Percentiles rank a stretch among this genome's conserved stretches.
phyloP scores from a whole-genome alignment of 2,888 invertebrate species.

The Thalpophila matura region DNA sequence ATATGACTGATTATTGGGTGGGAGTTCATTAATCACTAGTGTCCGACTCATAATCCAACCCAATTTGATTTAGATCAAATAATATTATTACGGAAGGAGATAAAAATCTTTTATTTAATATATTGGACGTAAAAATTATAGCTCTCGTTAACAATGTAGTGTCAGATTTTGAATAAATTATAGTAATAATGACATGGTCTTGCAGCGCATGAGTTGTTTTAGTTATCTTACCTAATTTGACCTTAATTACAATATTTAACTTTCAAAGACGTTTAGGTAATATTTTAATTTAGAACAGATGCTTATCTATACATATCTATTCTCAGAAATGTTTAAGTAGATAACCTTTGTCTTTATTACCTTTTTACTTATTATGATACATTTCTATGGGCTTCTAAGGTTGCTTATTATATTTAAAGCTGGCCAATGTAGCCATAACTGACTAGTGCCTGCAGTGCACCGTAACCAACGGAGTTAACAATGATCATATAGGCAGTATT shows the following conservation, averaged over 20 bases:
- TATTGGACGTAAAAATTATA: constrained; percentile 57
- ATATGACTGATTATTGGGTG: constrained; percentile 46
- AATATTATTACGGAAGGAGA: constrained; percentile 57
- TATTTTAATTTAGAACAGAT: constrained; percentile 45
- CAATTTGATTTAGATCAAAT: constrained; percentile 52
- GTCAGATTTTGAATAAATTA: constrained; percentile 55
- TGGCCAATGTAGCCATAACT: too few species aligned
- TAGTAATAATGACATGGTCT: constrained; percentile 13
- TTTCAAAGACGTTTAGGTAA: constrained; percentile 46
- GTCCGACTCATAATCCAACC: constrained; percentile 30
- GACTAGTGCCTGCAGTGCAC: too few species aligned
- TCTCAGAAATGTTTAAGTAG: constrained; percentile 2
- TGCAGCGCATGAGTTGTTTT: constrained; percentile 28
- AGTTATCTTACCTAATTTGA: constrained; percentile 47
- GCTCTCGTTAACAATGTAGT: constrained; percentile 41
- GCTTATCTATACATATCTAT: constrained; percentile 36
- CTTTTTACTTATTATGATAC: constrained; percentile 4
- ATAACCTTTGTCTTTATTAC: neutral
- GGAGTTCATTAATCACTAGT: constrained; percentile 64
- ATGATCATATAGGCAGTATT: too few species aligned
- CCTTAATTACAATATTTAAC: constrained; percentile 41
- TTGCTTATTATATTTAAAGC: too few species aligned
- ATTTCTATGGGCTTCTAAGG: too few species aligned
- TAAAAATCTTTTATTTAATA: constrained; percentile 61
- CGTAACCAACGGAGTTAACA: too few species aligned